Conservation (phyloP, 2,888 invertebrate species). For the Entomobrya multifasciata region DNA sequence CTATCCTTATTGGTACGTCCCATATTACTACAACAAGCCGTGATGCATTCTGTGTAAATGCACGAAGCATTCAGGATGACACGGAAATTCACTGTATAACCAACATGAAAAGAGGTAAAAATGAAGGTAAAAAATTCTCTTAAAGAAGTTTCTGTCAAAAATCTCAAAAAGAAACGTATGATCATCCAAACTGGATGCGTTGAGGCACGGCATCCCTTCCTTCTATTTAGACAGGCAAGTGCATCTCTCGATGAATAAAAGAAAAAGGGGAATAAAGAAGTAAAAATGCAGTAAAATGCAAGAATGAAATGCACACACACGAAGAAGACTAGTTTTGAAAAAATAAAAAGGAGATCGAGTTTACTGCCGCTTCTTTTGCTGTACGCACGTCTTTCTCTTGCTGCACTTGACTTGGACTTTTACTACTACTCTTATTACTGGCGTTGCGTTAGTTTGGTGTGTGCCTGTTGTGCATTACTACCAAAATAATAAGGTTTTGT, state of each 20-base stretch:
- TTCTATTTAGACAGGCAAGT: conserved; percentile 21
- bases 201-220: neutral
- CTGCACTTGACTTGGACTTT: conserved; percentile 48
- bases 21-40: neutral
- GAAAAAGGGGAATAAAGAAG: conserved; percentile 8
- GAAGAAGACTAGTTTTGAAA: conserved; percentile 2
- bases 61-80: neutral
- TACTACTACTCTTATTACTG: conserved; percentile 31
- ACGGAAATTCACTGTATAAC: neutral
- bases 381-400: neutral
- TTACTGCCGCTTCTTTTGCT: conserved; percentile 21
- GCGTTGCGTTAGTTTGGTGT: neutral
- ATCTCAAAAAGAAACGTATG: conserved; percentile 18
- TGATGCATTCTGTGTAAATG: too few species aligned
- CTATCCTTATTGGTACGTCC: neutral
- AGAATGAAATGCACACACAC: conserved; percentile 60
- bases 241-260: conserved; percentile 2
- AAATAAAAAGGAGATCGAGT: conserved; percentile 24
- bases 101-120: neutral
- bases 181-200: conserved; percentile 41
- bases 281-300: conserved; percentile 57
- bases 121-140: conserved; percentile 20
- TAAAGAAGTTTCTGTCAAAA: conserved; percentile 37
- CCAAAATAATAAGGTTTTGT: conserved; percentile 12
- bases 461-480: neutral